phyloP scores from a whole-genome alignment of 30 jellyfish, hydroid and myxozoan species.

The Cassiopea andromeda region DNA sequence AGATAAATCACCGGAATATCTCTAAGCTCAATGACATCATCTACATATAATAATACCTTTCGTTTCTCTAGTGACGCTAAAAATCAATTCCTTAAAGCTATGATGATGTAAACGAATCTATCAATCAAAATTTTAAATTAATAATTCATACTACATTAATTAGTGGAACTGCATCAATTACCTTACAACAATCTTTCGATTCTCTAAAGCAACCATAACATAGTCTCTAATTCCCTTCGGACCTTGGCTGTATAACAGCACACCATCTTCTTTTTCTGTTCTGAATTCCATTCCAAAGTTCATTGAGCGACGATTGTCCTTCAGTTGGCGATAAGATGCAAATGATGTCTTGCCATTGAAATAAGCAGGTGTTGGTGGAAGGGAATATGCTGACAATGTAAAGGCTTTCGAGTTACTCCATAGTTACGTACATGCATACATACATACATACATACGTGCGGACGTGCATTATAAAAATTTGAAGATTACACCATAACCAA shows the following conservation, averaged over 20 bases:
- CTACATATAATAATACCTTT: too few relatives aligned
- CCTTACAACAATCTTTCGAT: constrained; percentile 81
- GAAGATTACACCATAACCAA: too few relatives aligned
- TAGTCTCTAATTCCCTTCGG: constrained; percentile 92
- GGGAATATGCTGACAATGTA: constrained; percentile 54
- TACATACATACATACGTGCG: background rate
- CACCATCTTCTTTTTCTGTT: constrained; percentile 74
- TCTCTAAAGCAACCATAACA: constrained; percentile 70
- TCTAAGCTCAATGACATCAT: too few relatives aligned
- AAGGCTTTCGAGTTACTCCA: background rate
- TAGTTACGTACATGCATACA: background rate
- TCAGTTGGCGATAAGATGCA: constrained; percentile 76
- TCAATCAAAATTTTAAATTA: too few relatives aligned
- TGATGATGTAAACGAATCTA: too few relatives aligned
- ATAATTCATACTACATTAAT: too few relatives aligned
- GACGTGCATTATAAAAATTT: too few relatives aligned
- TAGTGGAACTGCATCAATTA: background rate
- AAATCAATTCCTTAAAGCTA: too few relatives aligned
- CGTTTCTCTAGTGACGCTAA: too few relatives aligned
- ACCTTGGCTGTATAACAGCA: constrained; percentile 90
- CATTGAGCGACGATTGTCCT: constrained; percentile 72
- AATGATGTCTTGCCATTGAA: constrained; percentile 89
- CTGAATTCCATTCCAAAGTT: constrained; percentile 76
- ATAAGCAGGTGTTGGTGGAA: constrained; percentile 92
- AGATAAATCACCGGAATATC: too few relatives aligned